phyloP scores from a whole-genome alignment of 2,888 invertebrate species.

The Cotesia congregata region DNA sequence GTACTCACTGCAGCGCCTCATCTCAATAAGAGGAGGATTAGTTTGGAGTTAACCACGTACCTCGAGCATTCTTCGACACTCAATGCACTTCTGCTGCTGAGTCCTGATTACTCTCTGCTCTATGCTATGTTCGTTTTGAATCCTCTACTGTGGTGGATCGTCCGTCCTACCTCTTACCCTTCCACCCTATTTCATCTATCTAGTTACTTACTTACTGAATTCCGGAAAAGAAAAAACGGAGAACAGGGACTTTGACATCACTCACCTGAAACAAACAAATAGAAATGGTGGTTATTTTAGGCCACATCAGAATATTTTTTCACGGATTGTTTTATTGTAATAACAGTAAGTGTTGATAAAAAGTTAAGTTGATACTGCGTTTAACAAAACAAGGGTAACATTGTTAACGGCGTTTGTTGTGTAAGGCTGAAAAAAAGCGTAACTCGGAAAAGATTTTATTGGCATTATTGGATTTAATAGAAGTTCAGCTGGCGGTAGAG shows the following conservation, averaged over 20 bases:
- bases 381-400: not conserved
- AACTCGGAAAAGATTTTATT: constrained; percentile 30
- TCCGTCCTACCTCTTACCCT: too few species aligned
- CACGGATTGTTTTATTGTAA: too few species aligned
- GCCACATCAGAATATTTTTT: not conserved
- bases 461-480: constrained; percentile 30
- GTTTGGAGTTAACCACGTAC: constrained; percentile 38
- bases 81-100: not conserved
- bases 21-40: constrained; percentile 11
- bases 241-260: not conserved
- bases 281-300: constrained; percentile 11
- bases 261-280: constrained; percentile 36
- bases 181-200: too few species aligned
- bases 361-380: constrained; percentile 17
- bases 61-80: constrained; percentile 19
- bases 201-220: not conserved
- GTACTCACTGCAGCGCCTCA: not conserved
- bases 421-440: constrained; percentile 6
- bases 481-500: constrained; percentile 6
- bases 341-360: not conserved
- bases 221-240: not conserved
- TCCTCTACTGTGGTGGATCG: not conserved
- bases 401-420: not conserved
- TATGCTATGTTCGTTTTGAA: not conserved
- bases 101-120: not conserved